Evolutionary conservation across 2,888 invertebrate species (phyloP).

Genomic region (Luperina nickerlii): DNA sequence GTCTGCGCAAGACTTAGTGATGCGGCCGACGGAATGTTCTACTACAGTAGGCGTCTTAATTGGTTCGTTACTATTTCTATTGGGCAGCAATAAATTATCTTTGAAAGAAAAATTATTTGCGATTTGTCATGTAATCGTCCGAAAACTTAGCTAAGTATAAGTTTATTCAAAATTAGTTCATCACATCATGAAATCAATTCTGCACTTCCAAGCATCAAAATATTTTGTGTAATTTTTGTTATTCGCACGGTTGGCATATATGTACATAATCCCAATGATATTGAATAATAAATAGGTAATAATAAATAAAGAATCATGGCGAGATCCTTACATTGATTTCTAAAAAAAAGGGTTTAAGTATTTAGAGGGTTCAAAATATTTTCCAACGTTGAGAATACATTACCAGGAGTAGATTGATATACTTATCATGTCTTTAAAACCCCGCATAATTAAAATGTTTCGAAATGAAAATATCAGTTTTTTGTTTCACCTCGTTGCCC

Average conservation of each 20-base stretch:
- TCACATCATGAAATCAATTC: not conserved
- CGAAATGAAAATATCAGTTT: no score
- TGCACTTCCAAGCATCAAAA: not conserved
- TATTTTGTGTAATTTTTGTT: not conserved
- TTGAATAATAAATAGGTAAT: no score
- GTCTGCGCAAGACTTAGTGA: constrained; percentile 34
- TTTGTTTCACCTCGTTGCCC: no score
- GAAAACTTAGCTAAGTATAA: not conserved
- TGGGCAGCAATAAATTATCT: not conserved
- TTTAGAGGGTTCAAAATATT: no score
- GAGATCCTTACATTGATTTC: no score
- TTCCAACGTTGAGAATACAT: no score
- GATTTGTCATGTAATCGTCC: not conserved
- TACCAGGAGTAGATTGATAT: no score
- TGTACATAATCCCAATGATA: no score
- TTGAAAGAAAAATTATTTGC: not conserved
- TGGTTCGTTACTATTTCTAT: constrained; percentile 12
- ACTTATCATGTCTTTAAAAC: no score
- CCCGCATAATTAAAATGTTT: no score
- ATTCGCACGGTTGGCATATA: not conserved
- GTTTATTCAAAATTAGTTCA: not conserved
- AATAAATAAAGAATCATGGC: no score
- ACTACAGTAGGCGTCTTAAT: constrained; percentile 36
- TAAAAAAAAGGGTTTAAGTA: no score
- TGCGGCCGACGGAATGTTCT: constrained; percentile 48